Percentiles rank a stretch among this genome's conserved stretches.
Conservation (phyloP, 2,113 vertebrate genomes). For the Anarrhichthys ocellatus region DNA sequence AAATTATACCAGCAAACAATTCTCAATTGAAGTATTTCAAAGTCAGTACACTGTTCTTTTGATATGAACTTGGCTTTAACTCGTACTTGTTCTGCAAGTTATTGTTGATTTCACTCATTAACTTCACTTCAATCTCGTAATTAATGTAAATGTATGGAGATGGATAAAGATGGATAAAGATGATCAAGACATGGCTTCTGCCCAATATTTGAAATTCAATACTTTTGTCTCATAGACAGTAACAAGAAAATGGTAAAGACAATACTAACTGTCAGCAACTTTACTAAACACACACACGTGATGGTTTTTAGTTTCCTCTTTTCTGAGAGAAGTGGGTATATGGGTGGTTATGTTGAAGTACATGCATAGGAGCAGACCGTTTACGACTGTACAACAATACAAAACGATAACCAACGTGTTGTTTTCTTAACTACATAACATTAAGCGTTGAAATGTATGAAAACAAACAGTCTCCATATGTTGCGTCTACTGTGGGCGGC, state of each 20-base stretch:
- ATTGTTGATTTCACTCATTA: neutral
- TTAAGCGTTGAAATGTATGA: neutral
- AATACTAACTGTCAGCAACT: neutral
- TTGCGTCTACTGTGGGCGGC: conserved; percentile 45
- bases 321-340: neutral
- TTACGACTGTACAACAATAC: neutral
- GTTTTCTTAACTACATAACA: neutral
- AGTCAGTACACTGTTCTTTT: too few species aligned
- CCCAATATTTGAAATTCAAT: neutral
- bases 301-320: conserved; percentile 22
- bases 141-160: neutral
- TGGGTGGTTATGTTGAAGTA: neutral
- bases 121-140: neutral
- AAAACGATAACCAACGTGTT: neutral
- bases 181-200: neutral
- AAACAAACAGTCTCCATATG: neutral
- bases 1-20: neutral
- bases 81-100: neutral
- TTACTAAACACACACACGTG: neutral
- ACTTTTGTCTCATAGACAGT: too few species aligned
- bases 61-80: neutral
- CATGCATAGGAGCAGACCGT: neutral
- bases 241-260: neutral
- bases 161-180: neutral
- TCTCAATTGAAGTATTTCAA: neutral